phyloP scores from a whole-genome alignment of 2,888 invertebrate species.

The Morpho deidamia region DNA sequence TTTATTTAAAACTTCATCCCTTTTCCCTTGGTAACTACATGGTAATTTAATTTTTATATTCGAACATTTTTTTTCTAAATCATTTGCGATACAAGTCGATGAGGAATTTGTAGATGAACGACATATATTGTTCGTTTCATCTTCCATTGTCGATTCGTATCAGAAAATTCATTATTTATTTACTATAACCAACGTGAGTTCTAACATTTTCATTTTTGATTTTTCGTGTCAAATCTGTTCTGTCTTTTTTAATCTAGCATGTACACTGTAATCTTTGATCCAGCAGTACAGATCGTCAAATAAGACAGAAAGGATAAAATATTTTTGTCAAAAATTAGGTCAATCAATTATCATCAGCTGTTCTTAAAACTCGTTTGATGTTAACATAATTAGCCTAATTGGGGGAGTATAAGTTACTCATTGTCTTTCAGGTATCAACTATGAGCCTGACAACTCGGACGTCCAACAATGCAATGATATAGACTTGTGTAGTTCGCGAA shows the following conservation, averaged over 20 bases:
- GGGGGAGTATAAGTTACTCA: no score
- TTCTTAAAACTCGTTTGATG: no score
- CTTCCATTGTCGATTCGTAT: constrained; percentile 2
- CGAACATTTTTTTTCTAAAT: not conserved
- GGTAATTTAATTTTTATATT: not conserved
- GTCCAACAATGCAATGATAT: no score
- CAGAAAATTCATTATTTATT: not conserved
- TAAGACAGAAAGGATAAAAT: no score
- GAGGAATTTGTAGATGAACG: not conserved
- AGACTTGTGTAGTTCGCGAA: no score
- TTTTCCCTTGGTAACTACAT: not conserved
- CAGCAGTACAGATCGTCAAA: no score
- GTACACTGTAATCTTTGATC: not conserved
- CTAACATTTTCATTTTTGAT: constrained; percentile 26
- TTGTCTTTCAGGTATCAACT: no score
- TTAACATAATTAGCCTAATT: no score
- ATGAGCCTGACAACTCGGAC: no score
- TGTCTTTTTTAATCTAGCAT: not conserved
- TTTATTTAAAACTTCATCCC: not conserved
- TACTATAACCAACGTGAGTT: no score
- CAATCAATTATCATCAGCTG: no score
- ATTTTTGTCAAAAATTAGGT: no score
- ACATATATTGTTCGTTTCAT: not conserved
- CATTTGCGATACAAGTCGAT: not conserved
- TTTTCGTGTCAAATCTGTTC: constrained; percentile 26